A percentile compares a stretch with the other conserved stretches of the same genome.
Evolutionary conservation across 2,797 vertebrate species (phyloP).

Genomic region (Chlorospingus flavigularis): DNA sequence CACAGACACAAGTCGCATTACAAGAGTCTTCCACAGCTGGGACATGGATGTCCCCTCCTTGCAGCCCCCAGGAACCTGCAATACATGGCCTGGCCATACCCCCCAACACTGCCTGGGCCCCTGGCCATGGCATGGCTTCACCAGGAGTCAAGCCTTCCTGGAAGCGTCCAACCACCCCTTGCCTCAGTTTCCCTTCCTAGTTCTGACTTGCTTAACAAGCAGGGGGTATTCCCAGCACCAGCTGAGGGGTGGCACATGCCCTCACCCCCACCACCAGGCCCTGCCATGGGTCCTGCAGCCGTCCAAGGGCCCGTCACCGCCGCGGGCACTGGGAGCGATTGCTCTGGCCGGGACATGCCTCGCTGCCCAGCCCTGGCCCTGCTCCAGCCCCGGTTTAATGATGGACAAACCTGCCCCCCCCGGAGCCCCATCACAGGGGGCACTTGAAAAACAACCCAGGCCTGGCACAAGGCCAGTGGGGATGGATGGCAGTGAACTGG

Average conservation of each 20-base stretch:
- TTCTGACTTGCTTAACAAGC: not conserved
- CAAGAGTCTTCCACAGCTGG: not conserved
- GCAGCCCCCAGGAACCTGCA: accelerated
- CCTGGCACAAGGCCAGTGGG: not conserved
- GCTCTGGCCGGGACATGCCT: not conserved
- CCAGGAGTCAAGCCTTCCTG: not conserved
- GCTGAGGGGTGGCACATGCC: not conserved
- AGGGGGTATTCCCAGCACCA: not conserved
- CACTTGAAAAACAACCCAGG: constrained; percentile 36
- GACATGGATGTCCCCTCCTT: not conserved
- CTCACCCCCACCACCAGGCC: not conserved
- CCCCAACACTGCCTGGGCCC: not conserved
- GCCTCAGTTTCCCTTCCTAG: not conserved
- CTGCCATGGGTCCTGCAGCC: not conserved
- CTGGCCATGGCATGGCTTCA: accelerated
- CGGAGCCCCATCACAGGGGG: not conserved
- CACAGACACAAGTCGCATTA: not conserved
- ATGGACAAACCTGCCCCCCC: constrained; percentile 27
- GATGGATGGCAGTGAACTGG: not conserved
- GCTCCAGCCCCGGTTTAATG: constrained; percentile 52
- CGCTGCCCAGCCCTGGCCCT: not conserved
- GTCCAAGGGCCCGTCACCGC: accelerated
- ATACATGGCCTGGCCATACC: accelerated
- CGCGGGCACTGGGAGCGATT: not conserved
- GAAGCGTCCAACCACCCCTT: not conserved